Evolutionary conservation across 2,888 invertebrate genomes (phyloP).

Genomic region (Phalangium opilio): DNA sequence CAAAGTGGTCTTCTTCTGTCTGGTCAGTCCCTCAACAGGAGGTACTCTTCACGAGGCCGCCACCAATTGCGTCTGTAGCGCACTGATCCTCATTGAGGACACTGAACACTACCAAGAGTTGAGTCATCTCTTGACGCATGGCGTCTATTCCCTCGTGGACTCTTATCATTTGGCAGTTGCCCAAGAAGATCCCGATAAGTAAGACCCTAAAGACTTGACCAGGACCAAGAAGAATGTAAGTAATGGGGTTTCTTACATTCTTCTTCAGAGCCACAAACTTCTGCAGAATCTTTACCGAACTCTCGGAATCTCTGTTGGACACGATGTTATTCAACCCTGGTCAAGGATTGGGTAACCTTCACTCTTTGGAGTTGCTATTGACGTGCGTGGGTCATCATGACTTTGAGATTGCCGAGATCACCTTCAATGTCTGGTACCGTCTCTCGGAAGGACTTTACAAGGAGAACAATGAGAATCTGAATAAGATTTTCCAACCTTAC

Average conservation of each 20-base stretch:
- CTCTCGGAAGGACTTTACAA: conserved; percentile 87
- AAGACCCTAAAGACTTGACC: too few species aligned
- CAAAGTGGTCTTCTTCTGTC: conserved; percentile 42
- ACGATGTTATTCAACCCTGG: conserved; percentile 51
- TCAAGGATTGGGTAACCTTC: conserved; percentile 42
- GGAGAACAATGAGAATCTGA: conserved; percentile 62
- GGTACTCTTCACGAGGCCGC: conserved; percentile 56
- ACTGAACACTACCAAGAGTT: conserved; percentile 46
- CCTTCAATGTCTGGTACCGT: conserved; percentile 93
- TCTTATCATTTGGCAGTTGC: conserved; percentile 82
- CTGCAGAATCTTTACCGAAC: conserved; percentile 83
- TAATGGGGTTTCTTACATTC: too few species aligned
- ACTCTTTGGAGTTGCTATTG: conserved; percentile 72
- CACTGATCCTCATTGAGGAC: conserved; percentile 61
- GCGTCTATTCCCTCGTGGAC: conserved; percentile 60
- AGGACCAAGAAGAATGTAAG: too few species aligned
- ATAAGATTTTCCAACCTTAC: conserved; percentile 70
- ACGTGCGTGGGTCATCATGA: conserved; percentile 92
- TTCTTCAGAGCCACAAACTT: conserved; percentile 60
- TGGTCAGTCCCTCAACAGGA: conserved; percentile 34
- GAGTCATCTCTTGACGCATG: conserved; percentile 63
- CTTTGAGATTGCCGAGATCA: conserved; percentile 76
- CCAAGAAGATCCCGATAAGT: conserved; percentile 80
- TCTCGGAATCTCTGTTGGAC: conserved; percentile 76
- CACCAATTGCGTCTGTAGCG: conserved; percentile 72